Percentiles rank a stretch among this genome's conserved stretches.
These are phyloP conservation scores for Scelioninae gen. 1 DNA, from an alignment of 2,888 invertebrate species.

Conservation along the genomic window DNA sequence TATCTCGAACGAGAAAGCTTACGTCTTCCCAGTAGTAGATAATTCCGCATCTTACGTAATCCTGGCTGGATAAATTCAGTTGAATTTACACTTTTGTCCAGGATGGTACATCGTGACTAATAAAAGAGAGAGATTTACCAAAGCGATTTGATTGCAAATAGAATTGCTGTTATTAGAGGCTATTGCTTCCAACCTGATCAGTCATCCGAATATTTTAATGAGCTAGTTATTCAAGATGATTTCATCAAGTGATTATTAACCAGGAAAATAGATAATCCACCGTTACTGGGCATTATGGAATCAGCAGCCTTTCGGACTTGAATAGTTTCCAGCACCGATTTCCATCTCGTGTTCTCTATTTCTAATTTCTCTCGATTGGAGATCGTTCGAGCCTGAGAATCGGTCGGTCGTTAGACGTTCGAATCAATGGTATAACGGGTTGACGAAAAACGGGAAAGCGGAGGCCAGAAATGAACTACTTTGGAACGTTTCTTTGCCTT, in stretches of 20 bases:
- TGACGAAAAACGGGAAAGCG: too few species aligned
- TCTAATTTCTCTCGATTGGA: constrained; percentile 29
- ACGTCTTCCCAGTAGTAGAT: not conserved
- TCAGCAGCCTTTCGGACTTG: too few species aligned
- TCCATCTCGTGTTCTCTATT: constrained; percentile 28
- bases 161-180: constrained; percentile 19
- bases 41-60: constrained; percentile 2
- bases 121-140: not conserved
- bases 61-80: not conserved
- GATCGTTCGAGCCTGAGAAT: too few species aligned
- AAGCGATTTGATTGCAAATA: not conserved
- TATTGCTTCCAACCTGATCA: constrained; percentile 4
- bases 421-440: not conserved
- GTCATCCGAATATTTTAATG: constrained; percentile 41
- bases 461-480: too few species aligned
- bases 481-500: too few species aligned
- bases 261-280: not conserved
- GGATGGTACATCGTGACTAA: not conserved
- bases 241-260: constrained; percentile 33
- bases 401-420: too few species aligned
- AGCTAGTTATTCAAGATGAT: constrained; percentile 19
- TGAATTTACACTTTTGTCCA: constrained; percentile 5
- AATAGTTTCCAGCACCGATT: constrained; percentile 28
- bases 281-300: too few species aligned
- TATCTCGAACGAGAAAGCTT: not conserved